These are phyloP conservation scores for Chitala chitala DNA, from an alignment of 2,113 vertebrate species.

Conservation along the genomic window DNA sequence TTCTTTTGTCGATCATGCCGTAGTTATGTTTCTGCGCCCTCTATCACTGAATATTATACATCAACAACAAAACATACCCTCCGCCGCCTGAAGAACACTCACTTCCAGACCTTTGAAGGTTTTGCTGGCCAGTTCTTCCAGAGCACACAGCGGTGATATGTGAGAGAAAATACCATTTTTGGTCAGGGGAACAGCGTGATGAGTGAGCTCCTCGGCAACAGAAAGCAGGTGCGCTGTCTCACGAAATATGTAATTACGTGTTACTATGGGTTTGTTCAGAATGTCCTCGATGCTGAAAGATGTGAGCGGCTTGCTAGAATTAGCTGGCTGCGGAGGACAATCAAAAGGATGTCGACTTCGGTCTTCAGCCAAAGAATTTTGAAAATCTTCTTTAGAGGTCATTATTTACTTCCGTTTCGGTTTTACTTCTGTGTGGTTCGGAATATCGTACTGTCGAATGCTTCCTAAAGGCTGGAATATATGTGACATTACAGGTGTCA, in stretches of 20 bases:
- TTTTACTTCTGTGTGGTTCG: conserved; percentile 7
- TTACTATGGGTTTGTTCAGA: conserved; percentile 83
- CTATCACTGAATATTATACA: not conserved
- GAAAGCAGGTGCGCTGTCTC: conserved; percentile 72
- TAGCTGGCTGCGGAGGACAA: conserved; percentile 83
- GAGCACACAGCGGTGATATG: conserved; percentile 83
- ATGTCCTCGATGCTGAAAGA: conserved; percentile 95
- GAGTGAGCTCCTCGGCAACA: conserved; percentile 71
- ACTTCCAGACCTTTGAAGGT: conserved; percentile 92
- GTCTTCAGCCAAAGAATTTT: conserved; percentile 73
- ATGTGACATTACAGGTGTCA: conserved; percentile 46
- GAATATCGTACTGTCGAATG: not conserved
- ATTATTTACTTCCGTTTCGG: conserved; percentile 59
- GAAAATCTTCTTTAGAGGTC: conserved; percentile 83
- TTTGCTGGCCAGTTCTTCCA: conserved; percentile 92
- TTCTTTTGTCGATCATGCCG: too few relatives aligned
- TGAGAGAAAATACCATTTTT: conserved; percentile 76
- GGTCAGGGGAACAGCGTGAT: conserved; percentile 69
- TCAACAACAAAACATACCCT: conserved; percentile 68
- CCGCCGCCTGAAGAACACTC: conserved; percentile 88
- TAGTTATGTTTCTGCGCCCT: not conserved
- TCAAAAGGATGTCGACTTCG: conserved; percentile 78
- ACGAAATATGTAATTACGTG: conserved; percentile 77
- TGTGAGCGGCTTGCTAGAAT: conserved; percentile 89
- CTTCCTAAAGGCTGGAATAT: not conserved